Base-by-base conservation (phyloP, 2,888 invertebrate species). In the Tachina lurida region DNA sequence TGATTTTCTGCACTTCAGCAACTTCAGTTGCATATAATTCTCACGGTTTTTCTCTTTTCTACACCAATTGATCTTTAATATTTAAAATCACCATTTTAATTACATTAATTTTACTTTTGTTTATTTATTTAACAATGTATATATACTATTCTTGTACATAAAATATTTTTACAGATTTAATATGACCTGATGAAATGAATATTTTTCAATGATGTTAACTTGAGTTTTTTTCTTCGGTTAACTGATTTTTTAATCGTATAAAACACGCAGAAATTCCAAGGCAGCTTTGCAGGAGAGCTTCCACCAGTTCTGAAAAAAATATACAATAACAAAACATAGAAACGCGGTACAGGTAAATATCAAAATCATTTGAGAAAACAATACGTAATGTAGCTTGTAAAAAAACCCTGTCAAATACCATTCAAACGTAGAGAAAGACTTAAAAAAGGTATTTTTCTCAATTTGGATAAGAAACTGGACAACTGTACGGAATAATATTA, bases 141-240 rank as follows among this genome's bases (percentile, higher is more conserved):
- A 70, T 47, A 31, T 31, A 31, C 31, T 31, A 17, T 56, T 19
- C 7, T 47, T 76, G 47, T 49, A 52, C 39, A 68, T 13, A 71
- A 81, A 65, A 49, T 49, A 71, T 49, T 82, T 75, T 60, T 43
- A 41, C 52, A 70, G 54, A 47, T 65, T 47, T 43, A 22, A 63
- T n/a, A 82, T 49, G 47, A 56, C 62, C 63, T 58, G 49, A 49
- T 65, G 54, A 49, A 52, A 70, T 47, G 43, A 10, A 70, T 47
- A 22, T 47, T 62, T 12, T 22, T 47, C 22, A 39, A 15, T 73
- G 47, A 39, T 73, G 60, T 13, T 15, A 49, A 60, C 19, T 47
- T 5, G 17, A 4, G 15, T 65, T 65, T 63, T 31, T 19, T 8
- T 5, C 60, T 39, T 41, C 5, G 12, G 15, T 31, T 31, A 13